These are phyloP conservation scores for Neodiprion virginianus DNA, from an alignment of 1,140 invertebrate species.

Conservation along the genomic window DNA sequence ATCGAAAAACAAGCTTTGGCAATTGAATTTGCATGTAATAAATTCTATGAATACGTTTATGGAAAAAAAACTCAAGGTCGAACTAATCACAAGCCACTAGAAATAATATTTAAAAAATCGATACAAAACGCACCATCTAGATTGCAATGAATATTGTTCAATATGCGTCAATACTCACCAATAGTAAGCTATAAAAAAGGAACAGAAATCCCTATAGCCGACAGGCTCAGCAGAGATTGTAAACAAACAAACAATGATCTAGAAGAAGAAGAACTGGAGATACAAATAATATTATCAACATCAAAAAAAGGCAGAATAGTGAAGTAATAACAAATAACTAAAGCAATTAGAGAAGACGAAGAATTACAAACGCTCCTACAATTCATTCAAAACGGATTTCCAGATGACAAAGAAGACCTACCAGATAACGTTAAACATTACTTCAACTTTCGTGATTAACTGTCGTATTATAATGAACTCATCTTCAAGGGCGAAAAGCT, in stretches of 20 bases:
- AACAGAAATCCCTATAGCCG: constrained; percentile 34
- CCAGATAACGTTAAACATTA: constrained; percentile 22
- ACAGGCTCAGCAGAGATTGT: constrained; percentile 36
- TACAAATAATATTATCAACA: neutral
- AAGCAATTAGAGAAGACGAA: constrained; percentile 14
- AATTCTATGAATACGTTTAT: constrained; percentile 54
- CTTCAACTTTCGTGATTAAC: constrained; percentile 28
- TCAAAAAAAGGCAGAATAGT: neutral
- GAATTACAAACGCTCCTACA: constrained; percentile 21
- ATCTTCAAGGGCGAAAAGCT: constrained; percentile 38
- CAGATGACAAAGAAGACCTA: constrained; percentile 22
- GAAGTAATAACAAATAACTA: constrained; percentile 8
- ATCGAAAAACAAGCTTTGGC: constrained; percentile 63
- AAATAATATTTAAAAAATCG: constrained; percentile 51
- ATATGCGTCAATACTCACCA: constrained; percentile 49
- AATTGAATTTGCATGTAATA: constrained; percentile 54
- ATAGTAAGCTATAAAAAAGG: constrained; percentile 37
- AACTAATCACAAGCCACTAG: constrained; percentile 60
- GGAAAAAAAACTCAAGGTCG: constrained; percentile 50
- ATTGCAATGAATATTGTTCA: constrained; percentile 56
- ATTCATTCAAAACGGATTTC: constrained; percentile 30
- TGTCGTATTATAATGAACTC: constrained; percentile 34
- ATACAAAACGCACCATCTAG: constrained; percentile 47
- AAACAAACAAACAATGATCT: constrained; percentile 1
- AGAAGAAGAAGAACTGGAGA: constrained; percentile 14